Evolutionary conservation across 2,797 vertebrate species (phyloP).

Genomic region (Crocodylus rhombifer): DNA sequence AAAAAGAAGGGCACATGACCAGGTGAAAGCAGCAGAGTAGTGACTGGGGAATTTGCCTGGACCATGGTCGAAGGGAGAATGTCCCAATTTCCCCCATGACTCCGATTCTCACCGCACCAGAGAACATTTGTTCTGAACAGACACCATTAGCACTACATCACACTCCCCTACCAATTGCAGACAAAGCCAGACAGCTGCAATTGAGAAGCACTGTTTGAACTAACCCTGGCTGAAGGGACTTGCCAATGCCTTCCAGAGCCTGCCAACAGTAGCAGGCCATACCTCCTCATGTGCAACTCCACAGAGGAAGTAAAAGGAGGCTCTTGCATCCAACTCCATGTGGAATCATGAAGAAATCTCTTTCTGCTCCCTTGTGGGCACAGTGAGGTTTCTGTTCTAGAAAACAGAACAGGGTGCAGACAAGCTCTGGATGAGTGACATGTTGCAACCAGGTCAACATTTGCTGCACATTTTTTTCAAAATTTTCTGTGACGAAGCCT

Average conservation of each 20-base stretch:
- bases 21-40: neutral
- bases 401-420: neutral
- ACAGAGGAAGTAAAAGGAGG: neutral
- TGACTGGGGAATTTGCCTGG: neutral
- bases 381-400: neutral
- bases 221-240: neutral
- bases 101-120: neutral
- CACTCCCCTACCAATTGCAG: neutral
- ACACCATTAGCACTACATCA: neutral
- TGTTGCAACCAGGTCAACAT: neutral
- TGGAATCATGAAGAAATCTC: neutral
- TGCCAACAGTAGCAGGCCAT: neutral
- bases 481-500: neutral
- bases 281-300: neutral
- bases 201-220: neutral
- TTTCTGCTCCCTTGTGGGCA: neutral
- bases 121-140: neutral
- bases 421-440: neutral
- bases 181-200: neutral
- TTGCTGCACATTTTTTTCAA: neutral
- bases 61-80: accelerated
- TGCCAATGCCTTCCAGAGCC: neutral
- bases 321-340: neutral
- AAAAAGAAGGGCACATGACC: neutral
- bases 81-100: neutral